Conservation (phyloP, 1,140 invertebrate species). For the Caenorhabditis latens region DNA sequence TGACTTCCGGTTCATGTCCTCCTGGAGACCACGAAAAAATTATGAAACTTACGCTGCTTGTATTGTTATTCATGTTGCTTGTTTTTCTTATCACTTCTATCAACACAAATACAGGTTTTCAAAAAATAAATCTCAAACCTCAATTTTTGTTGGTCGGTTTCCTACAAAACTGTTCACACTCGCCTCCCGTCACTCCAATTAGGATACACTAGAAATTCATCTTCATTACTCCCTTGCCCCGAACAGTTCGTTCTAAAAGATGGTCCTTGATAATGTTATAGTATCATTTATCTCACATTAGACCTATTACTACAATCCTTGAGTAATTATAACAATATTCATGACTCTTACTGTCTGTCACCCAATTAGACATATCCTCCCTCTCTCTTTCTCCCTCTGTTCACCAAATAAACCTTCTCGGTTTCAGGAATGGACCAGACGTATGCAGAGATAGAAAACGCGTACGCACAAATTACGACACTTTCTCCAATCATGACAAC, state of each 20-base stretch:
- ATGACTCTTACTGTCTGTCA: slow-evolving; percentile 10
- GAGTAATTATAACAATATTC: background rate
- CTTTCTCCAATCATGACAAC: background rate
- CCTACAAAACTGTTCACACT: no score
- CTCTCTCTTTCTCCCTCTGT: background rate
- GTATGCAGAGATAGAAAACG: slow-evolving; percentile 33
- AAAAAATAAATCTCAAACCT: no score
- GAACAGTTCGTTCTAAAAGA: background rate
- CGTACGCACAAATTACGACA: background rate
- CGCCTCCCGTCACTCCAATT: no score
- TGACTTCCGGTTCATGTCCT: no score
- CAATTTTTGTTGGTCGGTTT: no score
- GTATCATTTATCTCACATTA: background rate
- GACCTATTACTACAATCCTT: background rate
- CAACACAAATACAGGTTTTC: no score
- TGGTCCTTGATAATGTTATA: background rate
- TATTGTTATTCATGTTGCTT: no score
- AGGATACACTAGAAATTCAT: background rate
- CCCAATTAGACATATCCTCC: slow-evolving; percentile 14
- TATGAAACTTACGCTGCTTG: no score
- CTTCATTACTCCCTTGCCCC: background rate
- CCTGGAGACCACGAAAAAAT: no score
- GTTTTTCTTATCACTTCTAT: no score
- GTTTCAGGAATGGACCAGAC: slow-evolving; percentile 48
- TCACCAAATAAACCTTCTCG: background rate